Evolutionary conservation across 2,113 vertebrate species (phyloP).

Genomic region (Tragelaphus scriptus): DNA sequence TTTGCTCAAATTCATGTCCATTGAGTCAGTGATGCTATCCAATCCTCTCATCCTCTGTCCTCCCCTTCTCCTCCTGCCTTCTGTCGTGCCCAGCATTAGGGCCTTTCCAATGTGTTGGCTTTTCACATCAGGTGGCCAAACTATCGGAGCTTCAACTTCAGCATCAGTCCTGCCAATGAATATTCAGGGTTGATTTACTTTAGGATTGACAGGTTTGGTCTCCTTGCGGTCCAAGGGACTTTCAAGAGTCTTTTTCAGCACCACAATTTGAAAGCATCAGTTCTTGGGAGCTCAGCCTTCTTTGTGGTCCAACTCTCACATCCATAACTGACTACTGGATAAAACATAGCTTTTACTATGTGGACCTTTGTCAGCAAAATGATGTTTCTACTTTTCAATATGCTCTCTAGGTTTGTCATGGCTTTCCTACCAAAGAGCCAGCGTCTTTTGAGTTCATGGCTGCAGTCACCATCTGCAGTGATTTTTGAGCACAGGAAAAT

Average conservation of each 20-base stretch:
- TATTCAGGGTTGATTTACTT: background rate
- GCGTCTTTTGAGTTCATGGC: background rate
- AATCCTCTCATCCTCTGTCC: background rate
- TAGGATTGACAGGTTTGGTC: background rate
- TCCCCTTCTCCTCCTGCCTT: background rate
- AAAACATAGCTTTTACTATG: background rate
- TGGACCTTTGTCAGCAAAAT: background rate
- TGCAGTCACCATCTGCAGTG: background rate
- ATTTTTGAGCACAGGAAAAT: background rate
- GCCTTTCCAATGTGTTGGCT: background rate
- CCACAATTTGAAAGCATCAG: background rate
- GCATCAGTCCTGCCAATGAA: background rate
- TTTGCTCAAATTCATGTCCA: background rate
- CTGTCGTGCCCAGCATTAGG: background rate
- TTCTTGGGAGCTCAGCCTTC: background rate
- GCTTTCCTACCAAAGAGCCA: background rate
- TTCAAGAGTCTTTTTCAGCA: background rate
- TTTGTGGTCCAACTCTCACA: background rate
- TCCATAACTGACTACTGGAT: background rate
- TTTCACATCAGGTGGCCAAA: background rate
- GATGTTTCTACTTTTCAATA: background rate
- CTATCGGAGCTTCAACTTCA: background rate
- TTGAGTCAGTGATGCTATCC: rapidly evolving
- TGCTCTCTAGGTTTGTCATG: background rate
- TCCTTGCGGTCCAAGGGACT: rapidly evolving